Conservation (phyloP, 2,888 invertebrate genomes). For the Aphodius granarius region DNA sequence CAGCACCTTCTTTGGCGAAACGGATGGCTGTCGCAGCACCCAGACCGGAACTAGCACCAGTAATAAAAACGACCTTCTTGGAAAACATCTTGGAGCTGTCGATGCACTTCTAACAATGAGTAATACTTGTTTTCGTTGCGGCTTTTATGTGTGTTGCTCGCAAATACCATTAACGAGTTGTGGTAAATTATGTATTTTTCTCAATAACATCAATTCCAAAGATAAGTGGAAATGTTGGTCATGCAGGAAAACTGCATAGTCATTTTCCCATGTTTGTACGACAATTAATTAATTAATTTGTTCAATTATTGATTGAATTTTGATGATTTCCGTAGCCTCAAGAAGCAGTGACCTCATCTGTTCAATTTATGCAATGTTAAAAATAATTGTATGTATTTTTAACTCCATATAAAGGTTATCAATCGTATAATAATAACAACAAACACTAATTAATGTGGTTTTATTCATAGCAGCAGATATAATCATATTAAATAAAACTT, state of each 20-base stretch:
- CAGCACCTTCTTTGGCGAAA: constrained; percentile 69
- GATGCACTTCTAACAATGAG: neutral
- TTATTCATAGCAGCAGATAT: no score
- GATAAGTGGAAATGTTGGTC: neutral
- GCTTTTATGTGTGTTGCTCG: neutral
- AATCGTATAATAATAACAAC: no score
- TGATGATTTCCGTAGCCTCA: neutral
- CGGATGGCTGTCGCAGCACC: constrained; percentile 74
- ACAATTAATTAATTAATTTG: neutral
- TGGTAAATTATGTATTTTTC: neutral
- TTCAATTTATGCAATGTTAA: no score
- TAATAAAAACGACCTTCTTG: constrained; percentile 67
- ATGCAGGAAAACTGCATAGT: neutral
- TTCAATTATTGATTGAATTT: neutral
- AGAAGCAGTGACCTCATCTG: neutral
- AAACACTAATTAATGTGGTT: no score
- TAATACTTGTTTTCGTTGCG: neutral
- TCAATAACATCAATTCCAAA: neutral
- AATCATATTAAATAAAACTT: no score
- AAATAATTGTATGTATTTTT: no score
- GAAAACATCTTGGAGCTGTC: constrained; percentile 47
- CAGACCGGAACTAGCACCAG: constrained; percentile 78
- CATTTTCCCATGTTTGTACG: neutral
- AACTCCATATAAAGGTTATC: no score
- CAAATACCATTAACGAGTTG: neutral